Conservation (phyloP, 2,113 vertebrate species). For the Amblyornis subalaris region DNA sequence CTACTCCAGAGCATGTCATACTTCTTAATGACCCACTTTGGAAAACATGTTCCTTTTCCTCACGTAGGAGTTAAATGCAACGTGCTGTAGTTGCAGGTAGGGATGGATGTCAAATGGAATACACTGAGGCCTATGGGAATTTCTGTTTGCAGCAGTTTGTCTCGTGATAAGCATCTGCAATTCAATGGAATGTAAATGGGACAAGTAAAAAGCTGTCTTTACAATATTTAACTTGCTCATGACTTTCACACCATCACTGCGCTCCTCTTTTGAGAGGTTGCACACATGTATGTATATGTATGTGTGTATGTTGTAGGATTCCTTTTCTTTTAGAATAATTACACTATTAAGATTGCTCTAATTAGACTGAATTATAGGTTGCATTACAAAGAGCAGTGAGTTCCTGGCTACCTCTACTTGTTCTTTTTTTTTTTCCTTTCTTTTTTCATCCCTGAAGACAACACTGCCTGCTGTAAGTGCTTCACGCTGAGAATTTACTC, state of each 20-base stretch:
- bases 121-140: neutral
- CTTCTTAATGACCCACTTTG: constrained; percentile 42
- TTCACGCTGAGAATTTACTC: neutral
- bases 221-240: neutral
- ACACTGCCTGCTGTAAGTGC: neutral
- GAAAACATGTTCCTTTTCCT: constrained; percentile 47
- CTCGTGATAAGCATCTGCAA: constrained; percentile 4
- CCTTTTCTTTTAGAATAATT: neutral
- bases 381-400: neutral
- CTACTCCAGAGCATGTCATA: constrained; percentile 12
- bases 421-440: accelerated
- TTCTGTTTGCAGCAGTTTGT: neutral
- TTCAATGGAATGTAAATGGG: neutral
- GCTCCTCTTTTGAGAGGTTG: neutral
- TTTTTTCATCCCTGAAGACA: neutral
- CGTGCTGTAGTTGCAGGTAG: neutral
- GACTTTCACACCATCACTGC: neutral
- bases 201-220: neutral
- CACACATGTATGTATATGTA: neutral
- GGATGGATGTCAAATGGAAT: neutral
- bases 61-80: constrained; percentile 10
- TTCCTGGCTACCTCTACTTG: neutral
- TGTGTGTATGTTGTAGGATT: neutral
- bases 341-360: neutral
- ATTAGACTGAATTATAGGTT: neutral